These are phyloP conservation scores for Pomacea maculata DNA, from an alignment of 1,140 invertebrate species.

Conservation along the genomic window DNA sequence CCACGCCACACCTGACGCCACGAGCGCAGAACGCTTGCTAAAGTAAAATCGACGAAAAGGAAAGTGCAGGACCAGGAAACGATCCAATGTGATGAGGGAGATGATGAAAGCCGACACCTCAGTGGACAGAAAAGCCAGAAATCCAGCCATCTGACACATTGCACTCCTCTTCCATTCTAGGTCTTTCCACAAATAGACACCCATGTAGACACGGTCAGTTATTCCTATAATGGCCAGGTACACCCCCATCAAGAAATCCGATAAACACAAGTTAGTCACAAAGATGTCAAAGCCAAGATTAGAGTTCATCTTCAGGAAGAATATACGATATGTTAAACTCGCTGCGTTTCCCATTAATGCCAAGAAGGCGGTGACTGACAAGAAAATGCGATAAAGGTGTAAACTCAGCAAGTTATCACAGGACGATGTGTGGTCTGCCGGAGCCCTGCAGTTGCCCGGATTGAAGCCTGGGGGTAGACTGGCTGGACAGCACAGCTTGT, in stretches of 20 bases:
- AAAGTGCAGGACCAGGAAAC: constrained; percentile 38
- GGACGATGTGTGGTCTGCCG: background rate
- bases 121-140: constrained; percentile 41
- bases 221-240: constrained; percentile 45
- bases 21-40: constrained; percentile 7
- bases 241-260: constrained; percentile 50
- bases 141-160: constrained; percentile 45
- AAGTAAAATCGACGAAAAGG: constrained; percentile 32
- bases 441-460: background rate
- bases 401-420: background rate
- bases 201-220: constrained; percentile 37
- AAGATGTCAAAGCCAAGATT: constrained; percentile 19
- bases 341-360: constrained; percentile 40
- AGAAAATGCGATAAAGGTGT: constrained; percentile 15
- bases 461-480: background rate
- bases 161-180: constrained; percentile 28
- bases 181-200: constrained; percentile 38
- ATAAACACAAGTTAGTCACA: constrained; percentile 39
- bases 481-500: constrained; percentile 16
- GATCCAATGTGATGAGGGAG: constrained; percentile 39
- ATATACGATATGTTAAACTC: constrained; percentile 27
- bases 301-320: constrained; percentile 1
- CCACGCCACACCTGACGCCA: constrained; percentile 18
- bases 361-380: constrained; percentile 34
- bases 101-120: constrained; percentile 40